Evolutionary conservation across 2,113 vertebrate genomes (phyloP).

Genomic region (Poicephalus meyeri): DNA sequence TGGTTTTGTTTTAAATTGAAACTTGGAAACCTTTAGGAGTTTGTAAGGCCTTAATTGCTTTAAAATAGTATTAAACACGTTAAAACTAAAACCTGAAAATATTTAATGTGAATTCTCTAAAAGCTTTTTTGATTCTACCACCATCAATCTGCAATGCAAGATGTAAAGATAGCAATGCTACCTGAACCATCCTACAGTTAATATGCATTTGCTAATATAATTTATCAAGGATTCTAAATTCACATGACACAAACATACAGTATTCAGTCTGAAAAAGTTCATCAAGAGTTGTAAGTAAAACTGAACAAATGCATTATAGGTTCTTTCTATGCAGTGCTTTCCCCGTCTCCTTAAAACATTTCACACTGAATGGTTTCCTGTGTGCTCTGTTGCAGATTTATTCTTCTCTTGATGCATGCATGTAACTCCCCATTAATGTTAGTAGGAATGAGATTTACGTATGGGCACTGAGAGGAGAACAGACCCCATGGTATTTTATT

Average conservation of each 20-base stretch:
- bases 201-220: slow-evolving; percentile 25
- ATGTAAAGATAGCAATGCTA: background rate
- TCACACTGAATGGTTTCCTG: slow-evolving; percentile 48
- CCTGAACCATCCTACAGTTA: slow-evolving; percentile 29
- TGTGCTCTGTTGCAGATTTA: slow-evolving; percentile 43
- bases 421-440: slow-evolving; percentile 63
- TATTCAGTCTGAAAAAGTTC: slow-evolving; percentile 30
- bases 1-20: background rate
- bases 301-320: background rate
- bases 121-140: background rate
- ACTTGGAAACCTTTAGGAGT: background rate
- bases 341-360: slow-evolving; percentile 33
- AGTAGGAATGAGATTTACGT: slow-evolving; percentile 68
- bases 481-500: slow-evolving; percentile 68
- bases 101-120: slow-evolving; percentile 4
- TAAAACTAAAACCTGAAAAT: background rate
- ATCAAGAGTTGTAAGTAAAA: slow-evolving; percentile 40
- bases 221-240: slow-evolving; percentile 25
- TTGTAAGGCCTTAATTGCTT: background rate
- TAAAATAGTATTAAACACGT: background rate
- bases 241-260: background rate
- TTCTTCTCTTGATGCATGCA: slow-evolving; percentile 47
- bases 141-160: background rate
- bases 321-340: background rate
- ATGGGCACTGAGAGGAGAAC: slow-evolving; percentile 47